These are phyloP conservation scores for Amblyornis subalaris DNA, from an alignment of 2,113 vertebrate species.

Conservation along the genomic window DNA sequence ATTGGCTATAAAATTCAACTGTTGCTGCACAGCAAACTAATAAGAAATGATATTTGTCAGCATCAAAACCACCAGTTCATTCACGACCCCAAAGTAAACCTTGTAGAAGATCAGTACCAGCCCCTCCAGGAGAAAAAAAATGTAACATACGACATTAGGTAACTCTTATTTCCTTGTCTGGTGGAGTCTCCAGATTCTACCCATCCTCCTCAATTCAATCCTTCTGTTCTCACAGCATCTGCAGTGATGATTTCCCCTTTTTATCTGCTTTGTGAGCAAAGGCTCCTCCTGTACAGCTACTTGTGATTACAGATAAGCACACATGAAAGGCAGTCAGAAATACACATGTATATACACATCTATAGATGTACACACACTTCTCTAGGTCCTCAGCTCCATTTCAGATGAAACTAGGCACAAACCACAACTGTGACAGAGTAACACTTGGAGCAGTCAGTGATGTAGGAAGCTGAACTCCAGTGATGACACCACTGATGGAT, in stretches of 20 bases:
- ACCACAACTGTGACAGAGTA: background rate
- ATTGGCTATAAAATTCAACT: background rate
- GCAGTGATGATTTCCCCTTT: background rate
- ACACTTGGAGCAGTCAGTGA: background rate
- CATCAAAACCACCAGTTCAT: background rate
- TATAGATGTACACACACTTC: background rate
- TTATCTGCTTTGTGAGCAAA: background rate
- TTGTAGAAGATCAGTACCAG: accelerated
- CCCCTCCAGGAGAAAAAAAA: background rate
- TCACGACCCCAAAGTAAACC: background rate
- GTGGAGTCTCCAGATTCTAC: background rate
- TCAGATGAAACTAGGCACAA: background rate
- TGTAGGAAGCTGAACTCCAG: background rate
- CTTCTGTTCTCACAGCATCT: background rate
- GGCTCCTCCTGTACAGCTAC: background rate
- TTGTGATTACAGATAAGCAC: background rate
- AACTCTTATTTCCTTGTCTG: background rate
- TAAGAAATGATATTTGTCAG: background rate
- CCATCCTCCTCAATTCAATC: background rate
- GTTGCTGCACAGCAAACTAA: background rate
- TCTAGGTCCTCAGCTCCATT: background rate
- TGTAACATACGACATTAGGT: background rate
- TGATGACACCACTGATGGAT: background rate
- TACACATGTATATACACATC: background rate
- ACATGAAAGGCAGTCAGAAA: background rate